A percentile compares a stretch with the other conserved stretches of the same genome.
These are phyloP conservation scores for Carettochelys insculpta DNA, from an alignment of 2,113 vertebrate genomes.

Conservation along the genomic window DNA sequence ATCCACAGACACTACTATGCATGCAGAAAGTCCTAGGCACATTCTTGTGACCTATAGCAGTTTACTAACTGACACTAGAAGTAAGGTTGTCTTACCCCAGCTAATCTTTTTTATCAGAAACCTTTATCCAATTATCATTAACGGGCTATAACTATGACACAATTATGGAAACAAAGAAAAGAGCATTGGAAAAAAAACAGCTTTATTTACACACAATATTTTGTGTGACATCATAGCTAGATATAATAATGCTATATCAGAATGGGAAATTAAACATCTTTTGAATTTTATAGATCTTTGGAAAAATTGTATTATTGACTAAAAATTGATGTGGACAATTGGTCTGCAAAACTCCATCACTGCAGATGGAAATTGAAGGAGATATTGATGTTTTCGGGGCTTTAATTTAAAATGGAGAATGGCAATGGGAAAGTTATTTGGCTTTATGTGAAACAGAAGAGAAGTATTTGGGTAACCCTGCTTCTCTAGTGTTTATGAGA, in stretches of 20 bases:
- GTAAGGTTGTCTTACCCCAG: not conserved
- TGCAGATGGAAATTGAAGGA: not conserved
- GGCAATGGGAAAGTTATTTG: not conserved
- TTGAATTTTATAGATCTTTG: not conserved
- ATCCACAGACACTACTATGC: rapidly evolving
- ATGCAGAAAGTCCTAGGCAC: not conserved
- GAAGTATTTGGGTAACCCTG: not conserved
- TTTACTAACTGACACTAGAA: not conserved
- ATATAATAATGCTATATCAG: not conserved
- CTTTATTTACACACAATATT: not conserved
- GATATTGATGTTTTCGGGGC: not conserved
- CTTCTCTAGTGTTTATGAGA: constrained; percentile 4
- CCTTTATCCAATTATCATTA: rapidly evolving
- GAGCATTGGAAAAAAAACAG: rapidly evolving
- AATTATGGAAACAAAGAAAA: not conserved
- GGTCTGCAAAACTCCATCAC: not conserved
- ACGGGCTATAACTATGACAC: not conserved
- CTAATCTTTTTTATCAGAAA: not conserved
- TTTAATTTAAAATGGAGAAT: not conserved
- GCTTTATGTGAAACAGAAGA: not conserved
- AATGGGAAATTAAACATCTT: not conserved
- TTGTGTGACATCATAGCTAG: not conserved
- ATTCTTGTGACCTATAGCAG: not conserved
- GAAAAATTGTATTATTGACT: not conserved
- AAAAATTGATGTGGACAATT: not conserved